Base-by-base conservation (phyloP, 2,797 vertebrate genomes). In the Enteromius thamalakanensis region DNA sequence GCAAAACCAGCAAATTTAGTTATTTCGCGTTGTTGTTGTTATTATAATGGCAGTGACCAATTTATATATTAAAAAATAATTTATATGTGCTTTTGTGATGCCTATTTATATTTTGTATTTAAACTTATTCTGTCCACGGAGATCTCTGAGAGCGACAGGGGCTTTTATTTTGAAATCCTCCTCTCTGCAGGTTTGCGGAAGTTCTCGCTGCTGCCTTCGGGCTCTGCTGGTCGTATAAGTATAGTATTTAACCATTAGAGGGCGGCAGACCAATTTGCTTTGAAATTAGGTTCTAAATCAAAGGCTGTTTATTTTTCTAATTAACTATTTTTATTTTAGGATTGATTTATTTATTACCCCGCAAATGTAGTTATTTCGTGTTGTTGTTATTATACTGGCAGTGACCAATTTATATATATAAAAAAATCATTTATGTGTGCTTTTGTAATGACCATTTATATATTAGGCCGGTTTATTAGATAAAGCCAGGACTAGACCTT, bases 131-230 rank as follows among this genome's bases (percentile, higher is more conserved):
- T 51, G 60, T 15, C 5, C 47, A 34, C 21, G 19, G 71, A 34
- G 5, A 17, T 8, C 1, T 0, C 4, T 3, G 1, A 6, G 8
- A 47, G 10, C 10, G 42, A 17, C 14, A 0, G 1, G 26, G 70
- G 15, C 80, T 76, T 82, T 76, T 82, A 42, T 76, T 76, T 82
- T 82, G 80, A 76, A 76, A 76, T 65, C 11, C 6, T 10, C 12
- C 19, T 71, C 12, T 1, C 47, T 12, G 47, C 19, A 1, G 32
- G 32, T 64, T 75, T 29, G 34, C 47, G 80, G 80, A 82, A 75
- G 71, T 55, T 1, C 4, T 40, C 3, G 6, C n/a, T 53, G n/a
- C 45, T 76, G 32, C 1, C 37, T 40, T 9, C 1, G 7, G 9
- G 8, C 37, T 8, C 37, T 40, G 6, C 37, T 0, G 37, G 37